phyloP scores from a whole-genome alignment of 1,140 invertebrate species.

The Drosophila insularis region DNA sequence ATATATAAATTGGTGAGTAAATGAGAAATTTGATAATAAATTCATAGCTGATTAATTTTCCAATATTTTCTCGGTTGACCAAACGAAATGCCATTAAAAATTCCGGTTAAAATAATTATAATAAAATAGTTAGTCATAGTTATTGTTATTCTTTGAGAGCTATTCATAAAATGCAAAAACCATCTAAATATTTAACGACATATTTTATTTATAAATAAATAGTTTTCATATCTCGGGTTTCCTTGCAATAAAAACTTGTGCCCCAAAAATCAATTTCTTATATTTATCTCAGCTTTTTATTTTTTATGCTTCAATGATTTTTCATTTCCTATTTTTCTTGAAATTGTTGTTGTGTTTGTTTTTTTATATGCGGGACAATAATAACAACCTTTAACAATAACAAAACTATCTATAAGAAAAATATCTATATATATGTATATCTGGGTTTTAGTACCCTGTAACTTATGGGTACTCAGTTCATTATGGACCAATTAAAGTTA shows the following conservation, averaged over 20 bases:
- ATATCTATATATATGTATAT: neutral
- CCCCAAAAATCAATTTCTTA: constrained; percentile 43
- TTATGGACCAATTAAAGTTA: neutral
- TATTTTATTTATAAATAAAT: neutral
- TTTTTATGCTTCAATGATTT: constrained; percentile 76
- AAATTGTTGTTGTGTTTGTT: constrained; percentile 14
- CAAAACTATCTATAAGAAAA: constrained; percentile 33
- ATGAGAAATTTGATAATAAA: constrained; percentile 39
- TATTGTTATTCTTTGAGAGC: constrained; percentile 3
- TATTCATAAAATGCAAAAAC: neutral
- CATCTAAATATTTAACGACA: neutral
- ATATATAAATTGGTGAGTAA: neutral
- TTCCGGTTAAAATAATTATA: constrained; percentile 21
- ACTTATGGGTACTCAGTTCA: constrained; percentile 18
- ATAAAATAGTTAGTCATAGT: constrained; percentile 8
- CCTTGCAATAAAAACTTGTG: too few relatives aligned
- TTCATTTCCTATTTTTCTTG: constrained; percentile 61
- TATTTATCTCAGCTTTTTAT: constrained; percentile 74
- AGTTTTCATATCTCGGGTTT: neutral
- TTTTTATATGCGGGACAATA: constrained; percentile 48
- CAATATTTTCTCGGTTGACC: constrained; percentile 38
- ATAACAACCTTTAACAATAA: constrained; percentile 52
- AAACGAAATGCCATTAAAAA: constrained; percentile 31
- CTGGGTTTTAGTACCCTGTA: neutral
- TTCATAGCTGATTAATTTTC: constrained; percentile 43